Percentiles rank a stretch among this genome's conserved stretches.
These are phyloP conservation scores for Fundulus diaphanus DNA, from an alignment of 2,797 vertebrate genomes.

Conservation along the genomic window DNA sequence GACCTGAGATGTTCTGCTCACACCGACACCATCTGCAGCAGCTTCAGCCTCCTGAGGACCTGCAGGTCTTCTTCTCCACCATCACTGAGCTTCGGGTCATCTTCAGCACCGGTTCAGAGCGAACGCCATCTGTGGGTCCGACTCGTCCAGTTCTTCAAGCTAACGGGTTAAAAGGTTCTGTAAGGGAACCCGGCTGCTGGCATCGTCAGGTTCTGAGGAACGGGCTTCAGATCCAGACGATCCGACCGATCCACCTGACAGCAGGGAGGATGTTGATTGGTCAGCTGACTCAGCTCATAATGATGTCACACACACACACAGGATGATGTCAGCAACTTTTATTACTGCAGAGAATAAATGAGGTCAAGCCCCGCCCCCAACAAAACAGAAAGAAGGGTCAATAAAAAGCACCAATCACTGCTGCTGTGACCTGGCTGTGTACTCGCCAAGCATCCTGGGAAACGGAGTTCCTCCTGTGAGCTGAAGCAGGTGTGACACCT, in stretches of 20 bases:
- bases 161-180: too few relatives aligned
- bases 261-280: neutral
- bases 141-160: too few relatives aligned
- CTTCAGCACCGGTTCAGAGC: too few relatives aligned
- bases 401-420: conserved; percentile 50
- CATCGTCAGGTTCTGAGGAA: too few relatives aligned
- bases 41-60: too few relatives aligned
- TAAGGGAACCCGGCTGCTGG: too few relatives aligned
- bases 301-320: conserved; percentile 32
- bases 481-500: neutral
- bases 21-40: too few relatives aligned
- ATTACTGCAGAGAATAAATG: conserved; percentile 59
- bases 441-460: conserved; percentile 37
- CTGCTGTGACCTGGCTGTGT: conserved; percentile 24
- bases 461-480: neutral
- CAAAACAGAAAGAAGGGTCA: neutral
- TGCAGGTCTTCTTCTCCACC: too few relatives aligned
- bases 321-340: conserved; percentile 38
- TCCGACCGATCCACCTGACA: neutral
- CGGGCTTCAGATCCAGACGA: neutral
- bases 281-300: neutral
- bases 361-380: conserved; percentile 12
- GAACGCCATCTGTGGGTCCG: too few relatives aligned
- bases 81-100: too few relatives aligned
- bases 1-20: too few relatives aligned